Evolutionary conservation across 2,888 invertebrate genomes (phyloP).

Genomic region (Helleia helle): DNA sequence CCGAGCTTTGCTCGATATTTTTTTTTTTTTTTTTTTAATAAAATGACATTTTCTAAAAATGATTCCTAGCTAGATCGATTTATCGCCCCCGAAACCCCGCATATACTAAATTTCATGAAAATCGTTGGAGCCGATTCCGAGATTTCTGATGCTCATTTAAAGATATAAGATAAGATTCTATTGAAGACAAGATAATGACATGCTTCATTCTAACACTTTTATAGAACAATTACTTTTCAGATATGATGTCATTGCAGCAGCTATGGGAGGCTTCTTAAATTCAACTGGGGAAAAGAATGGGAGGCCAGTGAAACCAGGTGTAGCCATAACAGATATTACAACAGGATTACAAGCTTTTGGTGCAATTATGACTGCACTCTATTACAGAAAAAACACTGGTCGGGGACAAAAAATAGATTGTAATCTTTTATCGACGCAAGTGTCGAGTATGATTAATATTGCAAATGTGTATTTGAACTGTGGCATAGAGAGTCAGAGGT

Average conservation of each 20-base stretch:
- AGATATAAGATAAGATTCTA: too few species aligned
- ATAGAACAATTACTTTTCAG: conserved; percentile 41
- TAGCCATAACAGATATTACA: conserved; percentile 93
- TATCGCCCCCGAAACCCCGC: too few species aligned
- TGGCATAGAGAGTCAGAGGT: conserved; percentile 81
- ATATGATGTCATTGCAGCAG: conserved; percentile 96
- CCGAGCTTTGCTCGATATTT: too few species aligned
- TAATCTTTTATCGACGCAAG: conserved; percentile 93
- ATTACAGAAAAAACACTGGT: conserved; percentile 84
- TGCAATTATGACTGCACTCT: conserved; percentile 92
- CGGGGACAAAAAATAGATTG: conserved; percentile 95
- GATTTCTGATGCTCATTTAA: too few species aligned
- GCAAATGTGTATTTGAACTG: conserved; percentile 93
- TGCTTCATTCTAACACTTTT: too few species aligned
- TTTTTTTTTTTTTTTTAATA: too few species aligned
- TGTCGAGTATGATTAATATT: conserved; percentile 90
- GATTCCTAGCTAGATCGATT: too few species aligned
- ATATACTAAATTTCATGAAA: too few species aligned
- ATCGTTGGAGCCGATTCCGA: too few species aligned
- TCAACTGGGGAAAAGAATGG: conserved; percentile 91
- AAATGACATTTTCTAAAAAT: too few species aligned
- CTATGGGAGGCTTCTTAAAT: conserved; percentile 90
- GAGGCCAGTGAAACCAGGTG: conserved; percentile 92
- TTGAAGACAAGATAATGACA: too few species aligned
- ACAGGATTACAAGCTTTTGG: conserved; percentile 97